A percentile compares a stretch with the other conserved stretches of the same genome.
Conservation (phyloP, 1,140 invertebrate genomes). For the Philotrypesis tridentata region DNA sequence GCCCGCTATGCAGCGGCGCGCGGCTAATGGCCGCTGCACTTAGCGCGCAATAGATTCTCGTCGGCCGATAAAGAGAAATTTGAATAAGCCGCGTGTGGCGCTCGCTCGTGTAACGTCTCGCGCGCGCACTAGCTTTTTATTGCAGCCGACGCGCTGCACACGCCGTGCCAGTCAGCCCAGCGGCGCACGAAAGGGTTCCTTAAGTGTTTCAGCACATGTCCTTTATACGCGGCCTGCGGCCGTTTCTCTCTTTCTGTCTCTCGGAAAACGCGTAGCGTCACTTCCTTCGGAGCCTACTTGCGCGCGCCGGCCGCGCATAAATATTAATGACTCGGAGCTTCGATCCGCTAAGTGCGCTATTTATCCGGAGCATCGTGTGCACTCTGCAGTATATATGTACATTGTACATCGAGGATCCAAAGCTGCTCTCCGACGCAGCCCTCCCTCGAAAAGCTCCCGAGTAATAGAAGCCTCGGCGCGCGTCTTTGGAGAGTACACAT, state of each 20-base stretch:
- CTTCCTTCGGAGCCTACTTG: no score
- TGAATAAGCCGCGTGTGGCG: slow-evolving; percentile 18
- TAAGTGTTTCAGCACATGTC: slow-evolving; percentile 20
- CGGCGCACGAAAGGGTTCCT: slow-evolving; percentile 13
- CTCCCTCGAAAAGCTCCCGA: neutral
- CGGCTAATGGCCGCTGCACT: slow-evolving; percentile 19
- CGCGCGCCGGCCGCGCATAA: neutral
- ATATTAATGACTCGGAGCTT: neutral
- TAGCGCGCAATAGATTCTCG: slow-evolving; percentile 14
- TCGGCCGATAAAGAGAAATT: slow-evolving; percentile 23
- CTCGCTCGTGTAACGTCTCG: slow-evolving; percentile 1
- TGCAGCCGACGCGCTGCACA: no score
- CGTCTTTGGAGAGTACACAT: neutral
- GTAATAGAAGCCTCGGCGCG: neutral
- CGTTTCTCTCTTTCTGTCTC: no score
- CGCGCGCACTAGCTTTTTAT: no score
- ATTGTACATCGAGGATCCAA: no score
- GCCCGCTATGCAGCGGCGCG: neutral
- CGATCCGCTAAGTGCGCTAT: neutral
- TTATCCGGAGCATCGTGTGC: neutral
- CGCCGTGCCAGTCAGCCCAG: no score
- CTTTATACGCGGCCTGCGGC: no score
- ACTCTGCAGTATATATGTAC: no score
- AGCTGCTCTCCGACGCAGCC: neutral
- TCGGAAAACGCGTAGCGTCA: no score